Evolutionary conservation across 2,113 vertebrate species (phyloP).

Genomic region (Parus major): DNA sequence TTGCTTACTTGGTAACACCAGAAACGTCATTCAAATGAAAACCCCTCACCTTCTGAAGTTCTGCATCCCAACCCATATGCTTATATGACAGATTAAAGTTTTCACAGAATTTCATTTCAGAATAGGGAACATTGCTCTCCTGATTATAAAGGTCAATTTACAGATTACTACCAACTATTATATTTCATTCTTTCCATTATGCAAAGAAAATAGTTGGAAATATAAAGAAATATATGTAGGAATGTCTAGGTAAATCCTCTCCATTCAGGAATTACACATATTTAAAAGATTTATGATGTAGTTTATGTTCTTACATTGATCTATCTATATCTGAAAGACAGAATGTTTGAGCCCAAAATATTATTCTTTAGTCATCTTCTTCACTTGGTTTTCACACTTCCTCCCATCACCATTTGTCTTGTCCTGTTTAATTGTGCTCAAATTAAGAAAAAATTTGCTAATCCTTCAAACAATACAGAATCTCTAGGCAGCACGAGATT

Average conservation of each 20-base stretch:
- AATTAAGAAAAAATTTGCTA: neutral
- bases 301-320: neutral
- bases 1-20: conserved; percentile 38
- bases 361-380: neutral
- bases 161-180: neutral
- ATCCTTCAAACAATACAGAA: neutral
- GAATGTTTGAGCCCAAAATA: neutral
- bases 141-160: neutral
- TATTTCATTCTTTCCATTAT: conserved; percentile 7
- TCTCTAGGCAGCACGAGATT: neutral
- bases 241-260: neutral
- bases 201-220: conserved; percentile 17
- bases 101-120: neutral
- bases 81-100: neutral
- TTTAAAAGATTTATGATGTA: neutral
- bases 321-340: neutral
- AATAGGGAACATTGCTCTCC: neutral
- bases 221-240: neutral
- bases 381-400: neutral
- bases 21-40: conserved; percentile 33
- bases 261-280: neutral
- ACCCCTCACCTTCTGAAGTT: neutral
- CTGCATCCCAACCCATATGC: neutral
- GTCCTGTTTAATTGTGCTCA: neutral
- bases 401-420: neutral